phyloP scores from a whole-genome alignment of 2,113 vertebrate species.

The Neoarius graeffei region DNA sequence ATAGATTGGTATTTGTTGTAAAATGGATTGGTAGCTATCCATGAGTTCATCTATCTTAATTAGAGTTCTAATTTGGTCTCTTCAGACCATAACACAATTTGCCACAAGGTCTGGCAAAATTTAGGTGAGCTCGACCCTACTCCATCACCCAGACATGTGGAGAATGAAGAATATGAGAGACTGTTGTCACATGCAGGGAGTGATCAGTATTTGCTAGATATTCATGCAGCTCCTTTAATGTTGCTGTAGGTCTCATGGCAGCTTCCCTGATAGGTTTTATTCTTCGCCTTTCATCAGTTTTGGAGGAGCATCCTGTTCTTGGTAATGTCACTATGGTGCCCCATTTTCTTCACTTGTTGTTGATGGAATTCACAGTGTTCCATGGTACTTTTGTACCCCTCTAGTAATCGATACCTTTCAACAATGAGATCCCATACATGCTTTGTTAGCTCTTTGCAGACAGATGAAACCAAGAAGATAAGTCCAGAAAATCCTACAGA shows the following conservation, averaged over 20 bases:
- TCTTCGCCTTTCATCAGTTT: background rate
- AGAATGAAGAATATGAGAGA: background rate
- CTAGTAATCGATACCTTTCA: background rate
- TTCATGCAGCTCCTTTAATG: background rate
- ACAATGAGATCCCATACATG: background rate
- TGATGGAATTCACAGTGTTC: background rate
- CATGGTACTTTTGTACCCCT: too few relatives aligned
- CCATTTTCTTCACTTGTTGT: background rate
- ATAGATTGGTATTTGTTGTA: background rate
- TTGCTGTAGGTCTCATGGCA: background rate
- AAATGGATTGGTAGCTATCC: background rate
- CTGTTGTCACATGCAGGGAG: background rate
- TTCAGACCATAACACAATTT: background rate
- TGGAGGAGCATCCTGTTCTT: background rate
- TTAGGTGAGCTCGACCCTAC: background rate
- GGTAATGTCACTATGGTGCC: background rate
- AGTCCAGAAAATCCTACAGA: too few relatives aligned
- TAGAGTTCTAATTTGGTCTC: background rate
- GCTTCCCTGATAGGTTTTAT: too few relatives aligned
- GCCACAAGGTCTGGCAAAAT: background rate
- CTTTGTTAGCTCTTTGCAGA: too few relatives aligned
- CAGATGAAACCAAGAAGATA: too few relatives aligned
- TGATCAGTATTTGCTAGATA: background rate
- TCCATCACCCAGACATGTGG: background rate
- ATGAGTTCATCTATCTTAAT: background rate